Conservation (phyloP, 2,888 invertebrate species). For the Corythucha ciliata region DNA sequence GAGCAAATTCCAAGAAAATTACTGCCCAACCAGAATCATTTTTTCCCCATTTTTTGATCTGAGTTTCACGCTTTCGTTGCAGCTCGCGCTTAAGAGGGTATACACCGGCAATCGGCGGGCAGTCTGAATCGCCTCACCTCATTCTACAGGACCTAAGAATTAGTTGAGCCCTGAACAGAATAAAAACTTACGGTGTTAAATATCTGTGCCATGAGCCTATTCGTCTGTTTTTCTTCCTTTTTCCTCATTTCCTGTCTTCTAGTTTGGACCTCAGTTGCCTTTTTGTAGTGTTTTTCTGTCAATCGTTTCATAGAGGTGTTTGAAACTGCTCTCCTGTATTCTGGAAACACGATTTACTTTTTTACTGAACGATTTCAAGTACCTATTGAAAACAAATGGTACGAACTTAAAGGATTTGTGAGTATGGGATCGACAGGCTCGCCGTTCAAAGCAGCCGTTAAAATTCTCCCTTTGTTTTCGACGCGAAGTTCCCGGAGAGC, state of each 20-base stretch:
- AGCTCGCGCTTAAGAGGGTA: too few species aligned
- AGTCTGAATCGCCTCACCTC: too few species aligned
- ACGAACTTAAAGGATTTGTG: slow-evolving; percentile 42
- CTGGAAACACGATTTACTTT: background rate
- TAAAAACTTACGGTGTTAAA: slow-evolving; percentile 64
- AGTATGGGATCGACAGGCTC: slow-evolving; percentile 38
- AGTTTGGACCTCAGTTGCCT: slow-evolving; percentile 60
- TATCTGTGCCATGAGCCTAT: slow-evolving; percentile 63
- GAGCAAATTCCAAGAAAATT: too few species aligned
- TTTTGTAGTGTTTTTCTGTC: slow-evolving; percentile 54
- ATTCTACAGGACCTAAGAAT: too few species aligned
- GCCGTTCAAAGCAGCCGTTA: slow-evolving; percentile 37
- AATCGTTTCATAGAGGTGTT: slow-evolving; percentile 49
- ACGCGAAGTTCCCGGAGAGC: slow-evolving; percentile 44
- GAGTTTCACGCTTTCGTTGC: too few species aligned
- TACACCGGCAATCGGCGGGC: too few species aligned
- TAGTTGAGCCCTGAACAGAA: too few species aligned
- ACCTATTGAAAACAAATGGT: slow-evolving; percentile 5
- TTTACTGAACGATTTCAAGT: background rate
- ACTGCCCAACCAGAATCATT: too few species aligned
- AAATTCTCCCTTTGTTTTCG: slow-evolving; percentile 43
- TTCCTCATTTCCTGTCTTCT: slow-evolving; percentile 52
- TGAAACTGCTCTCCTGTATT: background rate
- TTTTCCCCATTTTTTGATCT: too few species aligned
- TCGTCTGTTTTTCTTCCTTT: slow-evolving; percentile 54